Evolutionary conservation across 2,113 vertebrate genomes (phyloP).

Genomic region (Myodes glareolus): DNA sequence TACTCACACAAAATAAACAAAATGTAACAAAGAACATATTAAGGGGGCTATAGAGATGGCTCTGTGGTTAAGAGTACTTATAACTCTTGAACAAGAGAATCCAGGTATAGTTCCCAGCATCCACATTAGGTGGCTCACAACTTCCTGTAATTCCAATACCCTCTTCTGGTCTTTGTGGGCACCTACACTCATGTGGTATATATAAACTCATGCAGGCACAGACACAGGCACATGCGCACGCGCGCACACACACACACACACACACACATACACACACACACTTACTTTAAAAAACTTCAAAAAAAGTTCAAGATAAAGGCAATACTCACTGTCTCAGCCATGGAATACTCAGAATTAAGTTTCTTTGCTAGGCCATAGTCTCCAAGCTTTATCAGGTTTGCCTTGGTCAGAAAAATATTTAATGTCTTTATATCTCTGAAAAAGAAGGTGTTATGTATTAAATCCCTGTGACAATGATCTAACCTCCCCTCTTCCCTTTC

Average conservation of each 20-base stretch:
- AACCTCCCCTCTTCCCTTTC: neutral
- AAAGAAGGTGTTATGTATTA: conserved; percentile 70
- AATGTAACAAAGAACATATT: neutral
- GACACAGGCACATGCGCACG: too few species aligned
- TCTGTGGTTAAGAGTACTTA: neutral
- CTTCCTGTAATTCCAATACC: neutral
- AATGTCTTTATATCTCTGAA: conserved; percentile 98
- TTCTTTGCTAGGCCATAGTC: conserved; percentile 98
- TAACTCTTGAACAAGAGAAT: neutral
- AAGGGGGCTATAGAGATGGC: neutral
- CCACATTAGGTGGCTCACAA: neutral
- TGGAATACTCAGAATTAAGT: conserved; percentile 95
- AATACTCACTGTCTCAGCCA: conserved; percentile 96
- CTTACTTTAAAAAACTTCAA: neutral
- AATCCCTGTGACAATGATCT: conserved; percentile 14
- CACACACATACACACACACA: neutral
- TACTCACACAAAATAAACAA: neutral
- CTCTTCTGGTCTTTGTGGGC: too few species aligned
- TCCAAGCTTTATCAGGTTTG: conserved; percentile 97
- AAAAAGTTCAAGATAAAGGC: neutral
- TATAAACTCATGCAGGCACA: neutral
- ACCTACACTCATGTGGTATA: neutral
- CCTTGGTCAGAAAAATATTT: conserved; percentile 99
- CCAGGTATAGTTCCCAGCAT: too few species aligned
- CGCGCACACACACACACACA: neutral